These are phyloP conservation scores for Rhea americana DNA, from an alignment of 2,113 vertebrate species.

Conservation along the genomic window DNA sequence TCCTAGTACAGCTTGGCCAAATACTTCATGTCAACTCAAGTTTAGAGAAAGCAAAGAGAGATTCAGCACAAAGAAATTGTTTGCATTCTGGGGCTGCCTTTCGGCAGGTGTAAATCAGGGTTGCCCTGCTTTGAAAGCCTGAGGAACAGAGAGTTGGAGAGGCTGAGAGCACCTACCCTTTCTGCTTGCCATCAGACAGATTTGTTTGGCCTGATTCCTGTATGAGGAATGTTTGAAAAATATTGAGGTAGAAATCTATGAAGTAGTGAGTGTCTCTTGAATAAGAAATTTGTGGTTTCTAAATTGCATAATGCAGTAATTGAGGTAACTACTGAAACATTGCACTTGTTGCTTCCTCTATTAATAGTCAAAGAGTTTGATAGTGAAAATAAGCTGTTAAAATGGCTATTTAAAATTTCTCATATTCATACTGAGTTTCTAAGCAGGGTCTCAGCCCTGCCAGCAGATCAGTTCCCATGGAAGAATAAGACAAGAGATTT, in stretches of 20 bases:
- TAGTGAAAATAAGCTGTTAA: not conserved
- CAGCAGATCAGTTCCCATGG: not conserved
- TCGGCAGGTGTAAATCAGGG: not conserved
- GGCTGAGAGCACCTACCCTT: not conserved
- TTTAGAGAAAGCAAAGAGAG: constrained; percentile 27
- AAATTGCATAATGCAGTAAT: not conserved
- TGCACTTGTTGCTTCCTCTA: not conserved
- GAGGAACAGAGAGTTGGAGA: not conserved
- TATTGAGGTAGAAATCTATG: not conserved
- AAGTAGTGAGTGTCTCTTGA: not conserved
- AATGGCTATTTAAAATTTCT: not conserved
- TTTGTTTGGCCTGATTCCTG: not conserved
- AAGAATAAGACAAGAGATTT: not conserved
- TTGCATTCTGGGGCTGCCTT: not conserved
- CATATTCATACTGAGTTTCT: not conserved
- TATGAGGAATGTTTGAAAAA: not conserved
- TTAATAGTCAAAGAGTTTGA: not conserved
- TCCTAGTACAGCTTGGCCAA: not conserved
- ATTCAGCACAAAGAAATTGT: constrained; percentile 11
- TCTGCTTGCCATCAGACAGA: not conserved
- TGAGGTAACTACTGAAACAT: not conserved
- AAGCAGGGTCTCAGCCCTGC: not conserved
- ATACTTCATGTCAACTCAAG: constrained; percentile 35
- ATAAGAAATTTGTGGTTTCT: not conserved
- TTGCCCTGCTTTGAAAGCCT: not conserved